phyloP scores from a whole-genome alignment of 2,888 invertebrate genomes.

The Bruchidius siliquastri region DNA sequence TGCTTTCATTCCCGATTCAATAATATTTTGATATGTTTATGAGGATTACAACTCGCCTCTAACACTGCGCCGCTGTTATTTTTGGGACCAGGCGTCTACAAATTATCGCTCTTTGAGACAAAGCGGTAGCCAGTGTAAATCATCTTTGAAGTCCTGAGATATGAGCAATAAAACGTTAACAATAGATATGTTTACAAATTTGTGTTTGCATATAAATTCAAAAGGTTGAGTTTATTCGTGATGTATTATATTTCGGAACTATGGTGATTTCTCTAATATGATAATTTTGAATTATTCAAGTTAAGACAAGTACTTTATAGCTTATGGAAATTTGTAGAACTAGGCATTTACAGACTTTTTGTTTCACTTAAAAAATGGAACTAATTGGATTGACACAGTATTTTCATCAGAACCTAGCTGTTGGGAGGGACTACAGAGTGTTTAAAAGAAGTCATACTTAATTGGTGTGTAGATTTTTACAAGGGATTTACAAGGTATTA shows the following conservation, averaged over 20 bases:
- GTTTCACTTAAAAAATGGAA: too few relatives aligned
- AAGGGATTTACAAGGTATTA: too few relatives aligned
- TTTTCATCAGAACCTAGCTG: too few relatives aligned
- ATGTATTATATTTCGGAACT: neutral
- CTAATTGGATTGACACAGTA: too few relatives aligned
- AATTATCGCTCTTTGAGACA: neutral
- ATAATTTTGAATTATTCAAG: too few relatives aligned
- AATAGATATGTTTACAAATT: neutral
- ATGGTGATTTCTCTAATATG: too few relatives aligned
- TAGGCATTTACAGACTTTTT: too few relatives aligned
- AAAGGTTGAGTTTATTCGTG: neutral
- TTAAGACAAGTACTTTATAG: too few relatives aligned
- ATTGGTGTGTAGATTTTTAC: too few relatives aligned
- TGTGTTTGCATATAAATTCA: neutral
- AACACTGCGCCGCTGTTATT: neutral
- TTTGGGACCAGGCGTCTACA: neutral
- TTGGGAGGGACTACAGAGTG: too few relatives aligned
- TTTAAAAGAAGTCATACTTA: too few relatives aligned
- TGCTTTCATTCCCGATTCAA: slow-evolving; percentile 1
- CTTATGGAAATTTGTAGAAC: too few relatives aligned
- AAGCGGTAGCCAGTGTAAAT: neutral
- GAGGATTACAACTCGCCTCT: neutral
- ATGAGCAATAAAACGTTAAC: neutral
- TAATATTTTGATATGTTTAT: slow-evolving; percentile 4
- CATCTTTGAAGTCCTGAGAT: neutral